Percentiles rank a stretch among this genome's conserved stretches.
Conservation (phyloP, 30 jellyfish, hydroid and myxozoan species). For the Mastigias papua region DNA sequence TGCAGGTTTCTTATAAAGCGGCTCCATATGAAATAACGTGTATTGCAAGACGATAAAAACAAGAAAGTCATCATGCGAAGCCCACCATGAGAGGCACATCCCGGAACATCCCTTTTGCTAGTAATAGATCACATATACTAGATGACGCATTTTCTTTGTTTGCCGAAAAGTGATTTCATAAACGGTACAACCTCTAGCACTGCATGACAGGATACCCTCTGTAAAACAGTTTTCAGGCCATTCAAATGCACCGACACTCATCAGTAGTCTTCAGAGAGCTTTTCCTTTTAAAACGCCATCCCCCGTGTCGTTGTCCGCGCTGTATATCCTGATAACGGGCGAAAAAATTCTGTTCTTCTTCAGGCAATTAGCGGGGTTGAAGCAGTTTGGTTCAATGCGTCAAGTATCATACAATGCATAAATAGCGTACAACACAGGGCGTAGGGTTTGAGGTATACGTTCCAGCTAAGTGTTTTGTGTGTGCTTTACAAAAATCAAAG, state of each 20-base stretch:
- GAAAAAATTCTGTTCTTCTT: background rate
- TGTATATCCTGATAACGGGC: conserved; percentile 84
- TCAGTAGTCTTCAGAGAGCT: conserved; percentile 4
- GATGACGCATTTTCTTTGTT: conserved; percentile 21
- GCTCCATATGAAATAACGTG: no score
- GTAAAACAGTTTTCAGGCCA: background rate
- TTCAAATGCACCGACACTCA: background rate
- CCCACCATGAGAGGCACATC: conserved; percentile 28
- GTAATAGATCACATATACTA: background rate
- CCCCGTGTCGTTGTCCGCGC: conserved; percentile 62
- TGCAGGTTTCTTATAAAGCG: no score
- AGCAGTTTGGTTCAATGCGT: no score
- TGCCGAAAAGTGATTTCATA: background rate
- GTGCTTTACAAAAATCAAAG: no score
- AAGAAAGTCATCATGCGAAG: conserved; percentile 14
- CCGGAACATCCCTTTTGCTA: conserved; percentile 45
- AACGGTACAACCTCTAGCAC: conserved; percentile 65
- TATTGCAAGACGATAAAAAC: no score
- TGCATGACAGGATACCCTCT: conserved; percentile 40
- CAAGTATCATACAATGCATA: no score
- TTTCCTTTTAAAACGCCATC: conserved; percentile 8
- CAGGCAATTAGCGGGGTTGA: no score
- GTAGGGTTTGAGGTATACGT: no score
- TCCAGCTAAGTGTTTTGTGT: no score
- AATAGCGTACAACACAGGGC: no score